Base-by-base conservation (phyloP, 2,797 vertebrate genomes). In the Pipistrellus kuhlii region DNA sequence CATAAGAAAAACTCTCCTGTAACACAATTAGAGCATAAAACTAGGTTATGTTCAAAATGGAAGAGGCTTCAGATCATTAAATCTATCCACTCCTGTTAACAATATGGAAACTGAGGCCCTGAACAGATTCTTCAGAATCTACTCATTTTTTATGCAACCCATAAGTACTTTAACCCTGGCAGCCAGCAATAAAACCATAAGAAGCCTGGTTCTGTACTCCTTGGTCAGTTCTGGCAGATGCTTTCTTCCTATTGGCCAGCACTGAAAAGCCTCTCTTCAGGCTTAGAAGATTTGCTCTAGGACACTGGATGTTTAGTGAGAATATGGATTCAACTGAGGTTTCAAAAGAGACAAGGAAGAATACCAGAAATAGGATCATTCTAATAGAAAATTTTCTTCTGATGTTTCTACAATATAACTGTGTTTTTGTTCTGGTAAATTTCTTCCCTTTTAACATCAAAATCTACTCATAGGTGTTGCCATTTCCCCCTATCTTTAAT, bases 1-100 rank as follows among this genome's bases (percentile, higher is more conserved):
- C 82, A 6, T 35, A 81, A 90, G 84, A 76, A 94, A 44, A 94
- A 44, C 25, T 35, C 88, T 84, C 62, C 32, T 64, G 12, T 53
- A 82, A 46, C 85, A 90, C 91, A 59, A 38, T 46, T 21, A 80
- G 71, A 80, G 5, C 51, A 90, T 6, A 91, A n/a, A 72, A 27
- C 32, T 41, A 81, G 23, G 66, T 85, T 35, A 77, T 14, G 21
- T 71, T 84, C 62, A 53, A 46, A 59, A 25, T 27, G 30, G 59
- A 38, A 87, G 68, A 78, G 88, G 57, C 69, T 90, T 90, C 59
- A 46, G 82, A 35, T 55, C 15, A 69, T 59, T 41, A 71, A 85
- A 35, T 35, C n/a, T 15, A 90, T n/a, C 23, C n/a, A 78, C 6
- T 75, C 88, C 51, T 77, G 38, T 71, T 85, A 77, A 69, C 77